Evolutionary conservation across 2,888 invertebrate species (phyloP), one percentile per base, ranked within the genome.

Genomic region (Ophioninae sp.): DNA sequence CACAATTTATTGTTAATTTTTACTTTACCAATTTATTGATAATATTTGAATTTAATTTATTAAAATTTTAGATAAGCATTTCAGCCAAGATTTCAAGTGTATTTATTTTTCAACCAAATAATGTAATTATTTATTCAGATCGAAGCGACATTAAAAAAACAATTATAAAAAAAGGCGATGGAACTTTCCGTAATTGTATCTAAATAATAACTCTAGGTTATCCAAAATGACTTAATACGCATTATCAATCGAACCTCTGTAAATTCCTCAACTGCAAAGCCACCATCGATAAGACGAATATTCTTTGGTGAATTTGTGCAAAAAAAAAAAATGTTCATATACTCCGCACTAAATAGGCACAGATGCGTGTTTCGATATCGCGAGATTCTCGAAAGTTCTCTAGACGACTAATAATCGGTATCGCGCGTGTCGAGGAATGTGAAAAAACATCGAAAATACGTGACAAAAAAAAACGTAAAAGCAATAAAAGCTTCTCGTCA

Each of bases 401-500:
- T 39, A 37, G 56, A 76, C 61, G 72, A 77, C 58, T n/a, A 64
- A 23, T 23, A 80, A 69, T 58, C 61, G 65, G 59, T 59, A 64
- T 69, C 74, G 67, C 17, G 51, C 17, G 51, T 71, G 65, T 63
- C 17, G 44, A 63, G 72, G 63, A 75, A 39, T 65, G 61, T 39
- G 67, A 51, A 77, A 77, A 37, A 72, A 84, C 81, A 81, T 67
- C 65, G 65, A 51, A 84, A 74, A 74, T 64, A 64, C 61, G 59
- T 81, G 76, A 80, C 59, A 64, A 61, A 72, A 64, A 61, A 72
- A 79, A 63, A 37, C 37, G 20, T 5, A 61, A 68, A 78, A 61
- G 64, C 74, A 63, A 63, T 44, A 7, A 89, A 90, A 86, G 83
- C 80, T 85, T 67, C 23, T 51, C 51, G 41, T 61, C 30, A 51